Conservation (phyloP, 2,113 vertebrate genomes). For the Cynoglossus semilaevis region DNA sequence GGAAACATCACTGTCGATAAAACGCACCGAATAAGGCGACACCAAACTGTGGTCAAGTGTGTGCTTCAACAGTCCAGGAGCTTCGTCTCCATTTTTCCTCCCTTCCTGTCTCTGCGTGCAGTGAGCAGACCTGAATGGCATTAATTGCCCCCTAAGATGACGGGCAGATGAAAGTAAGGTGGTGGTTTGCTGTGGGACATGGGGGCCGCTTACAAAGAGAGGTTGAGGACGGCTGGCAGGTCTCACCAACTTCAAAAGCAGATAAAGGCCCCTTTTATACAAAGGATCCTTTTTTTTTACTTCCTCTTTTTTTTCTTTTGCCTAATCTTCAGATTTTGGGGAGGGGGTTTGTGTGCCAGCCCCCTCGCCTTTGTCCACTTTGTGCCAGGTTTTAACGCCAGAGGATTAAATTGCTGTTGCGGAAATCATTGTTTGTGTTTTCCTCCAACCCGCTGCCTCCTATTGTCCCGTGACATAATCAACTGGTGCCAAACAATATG, state of each 20-base stretch:
- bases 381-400: conserved; percentile 64
- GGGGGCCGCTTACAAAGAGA: conserved; percentile 56
- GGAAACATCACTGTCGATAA: conserved; percentile 20
- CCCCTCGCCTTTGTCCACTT: conserved; percentile 62
- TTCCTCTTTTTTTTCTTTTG: conserved; percentile 29
- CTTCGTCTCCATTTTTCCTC: conserved; percentile 8
- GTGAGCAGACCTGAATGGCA: conserved; percentile 56
- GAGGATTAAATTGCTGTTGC: conserved; percentile 70
- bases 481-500: conserved; percentile 44
- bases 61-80: conserved; percentile 42
- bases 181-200: conserved; percentile 55
- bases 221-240: conserved; percentile 64
- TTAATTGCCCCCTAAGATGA: conserved; percentile 71
- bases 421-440: conserved; percentile 72
- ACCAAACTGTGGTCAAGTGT: conserved; percentile 49
- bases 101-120: not conserved
- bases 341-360: conserved; percentile 55
- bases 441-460: conserved; percentile 46
- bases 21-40: conserved; percentile 40
- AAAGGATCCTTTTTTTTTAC: conserved; percentile 53
- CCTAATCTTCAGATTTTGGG: conserved; percentile 67
- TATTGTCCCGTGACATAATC: conserved; percentile 61
- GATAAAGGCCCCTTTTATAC: conserved; percentile 64
- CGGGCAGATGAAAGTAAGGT: conserved; percentile 66
- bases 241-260: conserved; percentile 72